Percentiles rank a stretch among this genome's conserved stretches.
These are phyloP conservation scores for Sisyra terminalis DNA, from an alignment of 2,888 invertebrate genomes.

Conservation along the genomic window DNA sequence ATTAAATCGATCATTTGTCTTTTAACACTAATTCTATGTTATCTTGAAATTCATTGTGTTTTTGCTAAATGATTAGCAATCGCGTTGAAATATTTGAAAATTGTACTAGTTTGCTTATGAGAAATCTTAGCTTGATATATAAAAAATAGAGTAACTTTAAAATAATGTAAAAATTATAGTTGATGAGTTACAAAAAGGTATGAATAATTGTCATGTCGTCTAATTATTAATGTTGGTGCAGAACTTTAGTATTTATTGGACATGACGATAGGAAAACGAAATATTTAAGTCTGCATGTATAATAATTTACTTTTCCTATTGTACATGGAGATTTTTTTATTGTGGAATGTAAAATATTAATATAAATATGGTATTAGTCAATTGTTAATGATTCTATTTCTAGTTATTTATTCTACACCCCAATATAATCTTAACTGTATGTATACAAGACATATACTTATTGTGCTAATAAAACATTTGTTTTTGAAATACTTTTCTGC, in stretches of 20 bases:
- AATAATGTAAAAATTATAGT: constrained; percentile 59
- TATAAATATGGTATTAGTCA: constrained; percentile 1
- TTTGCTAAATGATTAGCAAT: too few relatives aligned
- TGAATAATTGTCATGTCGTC: constrained; percentile 4
- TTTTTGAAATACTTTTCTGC: neutral
- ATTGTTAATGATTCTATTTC: constrained; percentile 3
- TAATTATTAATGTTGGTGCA: constrained; percentile 7
- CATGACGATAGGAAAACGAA: neutral
- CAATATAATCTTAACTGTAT: neutral
- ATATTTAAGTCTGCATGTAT: neutral
- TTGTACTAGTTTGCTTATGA: too few relatives aligned
- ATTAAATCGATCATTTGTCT: too few relatives aligned
- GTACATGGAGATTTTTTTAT: neutral
- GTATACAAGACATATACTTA: constrained; percentile 3
- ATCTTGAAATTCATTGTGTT: too few relatives aligned
- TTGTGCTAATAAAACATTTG: constrained; percentile 7
- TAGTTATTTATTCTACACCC: constrained; percentile 7
- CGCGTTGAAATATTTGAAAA: too few relatives aligned
- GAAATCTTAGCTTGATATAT: neutral
- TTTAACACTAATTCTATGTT: too few relatives aligned
- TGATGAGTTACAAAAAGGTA: constrained; percentile 74
- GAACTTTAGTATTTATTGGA: constrained; percentile 6
- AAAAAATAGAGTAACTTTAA: constrained; percentile 33
- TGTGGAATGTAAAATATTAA: neutral
- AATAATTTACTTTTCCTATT: neutral